Conservation (phyloP, 2,888 invertebrate species). For the Plebejus argus region DNA sequence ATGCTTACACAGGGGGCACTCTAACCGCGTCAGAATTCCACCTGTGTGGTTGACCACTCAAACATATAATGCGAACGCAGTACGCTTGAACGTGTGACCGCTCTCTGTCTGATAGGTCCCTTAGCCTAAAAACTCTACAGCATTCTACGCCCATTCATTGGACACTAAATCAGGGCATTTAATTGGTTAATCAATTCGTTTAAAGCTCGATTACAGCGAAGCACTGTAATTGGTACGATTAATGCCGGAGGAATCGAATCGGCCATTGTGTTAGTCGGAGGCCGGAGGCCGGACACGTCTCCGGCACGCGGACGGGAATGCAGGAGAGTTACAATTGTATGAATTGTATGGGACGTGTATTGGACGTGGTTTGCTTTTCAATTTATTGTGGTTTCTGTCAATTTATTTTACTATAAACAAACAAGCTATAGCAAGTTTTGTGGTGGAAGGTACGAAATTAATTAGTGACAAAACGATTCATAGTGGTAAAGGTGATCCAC, state of each 20-base stretch:
- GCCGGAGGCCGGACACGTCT: slow-evolving; percentile 27
- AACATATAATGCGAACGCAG: no score
- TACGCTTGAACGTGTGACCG: no score
- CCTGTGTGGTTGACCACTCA: no score
- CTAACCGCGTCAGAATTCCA: no score
- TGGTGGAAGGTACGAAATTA: no score
- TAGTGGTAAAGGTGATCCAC: no score
- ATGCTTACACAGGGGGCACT: no score
- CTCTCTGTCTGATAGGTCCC: no score
- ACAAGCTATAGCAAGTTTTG: no score
- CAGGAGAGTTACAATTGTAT: slow-evolving; percentile 4
- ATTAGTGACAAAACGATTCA: no score
- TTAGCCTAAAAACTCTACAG: not conserved
- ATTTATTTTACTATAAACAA: not conserved
- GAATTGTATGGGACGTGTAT: not conserved
- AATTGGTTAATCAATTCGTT: slow-evolving; percentile 28
- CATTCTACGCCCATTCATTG: not conserved
- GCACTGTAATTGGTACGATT: slow-evolving; percentile 70
- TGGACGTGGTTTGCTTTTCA: not conserved
- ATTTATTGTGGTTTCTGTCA: not conserved
- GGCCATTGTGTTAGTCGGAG: slow-evolving; percentile 51
- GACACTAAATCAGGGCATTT: slow-evolving; percentile 20
- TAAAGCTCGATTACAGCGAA: slow-evolving; percentile 19
- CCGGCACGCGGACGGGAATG: slow-evolving; percentile 6
- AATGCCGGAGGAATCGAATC: slow-evolving; percentile 65